Evolutionary conservation across 2,113 vertebrate genomes (phyloP).

Genomic region (Neopipo cinnamomea): DNA sequence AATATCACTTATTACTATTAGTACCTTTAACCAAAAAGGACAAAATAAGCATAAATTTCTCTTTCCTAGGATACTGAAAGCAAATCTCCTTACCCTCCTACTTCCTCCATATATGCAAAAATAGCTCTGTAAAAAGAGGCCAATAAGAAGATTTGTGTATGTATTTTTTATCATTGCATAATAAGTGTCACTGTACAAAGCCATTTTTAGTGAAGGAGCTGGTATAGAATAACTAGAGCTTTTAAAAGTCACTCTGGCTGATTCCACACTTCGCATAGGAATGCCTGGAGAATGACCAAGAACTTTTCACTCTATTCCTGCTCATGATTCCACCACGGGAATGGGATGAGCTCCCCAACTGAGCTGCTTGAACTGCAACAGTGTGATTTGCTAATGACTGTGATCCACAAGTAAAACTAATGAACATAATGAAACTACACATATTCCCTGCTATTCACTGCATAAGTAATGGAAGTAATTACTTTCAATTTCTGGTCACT

Average conservation of each 20-base stretch:
- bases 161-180: not conserved
- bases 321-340: not conserved
- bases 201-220: not conserved
- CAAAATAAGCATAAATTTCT: constrained; percentile 1
- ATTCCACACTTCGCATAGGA: not conserved
- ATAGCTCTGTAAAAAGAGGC: not conserved
- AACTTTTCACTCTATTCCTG: not conserved
- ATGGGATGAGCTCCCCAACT: not conserved
- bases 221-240: not conserved
- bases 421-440: not conserved
- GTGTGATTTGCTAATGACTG: not conserved
- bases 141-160: not conserved
- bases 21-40: constrained; percentile 1
- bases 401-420: not conserved
- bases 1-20: not conserved
- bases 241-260: not conserved
- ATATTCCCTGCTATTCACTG: constrained; percentile 10
- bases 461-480: constrained; percentile 21
- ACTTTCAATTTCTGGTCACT: constrained; percentile 45
- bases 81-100: not conserved
- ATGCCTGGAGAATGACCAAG: not conserved
- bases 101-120: not conserved
- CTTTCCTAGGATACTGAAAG: not conserved
- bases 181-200: not conserved
- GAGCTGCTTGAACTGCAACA: not conserved